A percentile compares a stretch with the other conserved stretches of the same genome.
Conservation (phyloP, 2,113 vertebrate species). For the Syngnathus typhle region DNA sequence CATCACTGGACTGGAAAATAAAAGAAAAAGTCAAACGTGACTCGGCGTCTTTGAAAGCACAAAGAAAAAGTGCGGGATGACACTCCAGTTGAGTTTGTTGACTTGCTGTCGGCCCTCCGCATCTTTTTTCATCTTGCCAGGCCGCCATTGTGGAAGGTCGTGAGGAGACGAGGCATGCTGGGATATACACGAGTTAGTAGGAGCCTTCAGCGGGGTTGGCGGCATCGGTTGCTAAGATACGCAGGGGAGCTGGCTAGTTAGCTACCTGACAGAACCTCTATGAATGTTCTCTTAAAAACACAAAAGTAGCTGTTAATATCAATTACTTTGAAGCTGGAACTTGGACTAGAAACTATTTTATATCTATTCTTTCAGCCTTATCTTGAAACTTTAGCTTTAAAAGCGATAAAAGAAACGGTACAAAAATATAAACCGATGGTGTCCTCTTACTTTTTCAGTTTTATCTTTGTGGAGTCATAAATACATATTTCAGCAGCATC, state of each 20-base stretch:
- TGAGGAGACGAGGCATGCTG: conserved; percentile 67
- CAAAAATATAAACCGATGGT: too few species aligned
- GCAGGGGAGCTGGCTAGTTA: conserved; percentile 60
- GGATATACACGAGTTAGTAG: conserved; percentile 59
- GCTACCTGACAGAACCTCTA: conserved; percentile 12
- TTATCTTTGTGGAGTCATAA: neutral
- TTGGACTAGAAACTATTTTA: neutral
- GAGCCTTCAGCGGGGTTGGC: conserved; percentile 32
- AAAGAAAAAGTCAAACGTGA: conserved; percentile 36
- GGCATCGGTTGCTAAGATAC: conserved; percentile 60
- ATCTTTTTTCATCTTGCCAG: conserved; percentile 60
- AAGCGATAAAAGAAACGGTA: too few species aligned
- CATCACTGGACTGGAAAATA: conserved; percentile 56
- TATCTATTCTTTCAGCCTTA: neutral
- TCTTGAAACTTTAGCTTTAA: neutral
- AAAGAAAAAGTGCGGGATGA: neutral
- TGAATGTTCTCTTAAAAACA: too few species aligned
- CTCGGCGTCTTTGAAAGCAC: neutral
- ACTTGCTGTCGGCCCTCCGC: conserved; percentile 38
- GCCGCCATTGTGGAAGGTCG: conserved; percentile 60
- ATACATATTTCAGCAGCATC: neutral
- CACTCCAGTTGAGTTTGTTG: conserved; percentile 37
- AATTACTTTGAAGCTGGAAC: conserved; percentile 34
- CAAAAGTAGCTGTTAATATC: conserved; percentile 42
- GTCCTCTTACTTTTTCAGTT: neutral